Evolutionary conservation across 2,888 invertebrate species (phyloP).

Genomic region (Elegia similella): DNA sequence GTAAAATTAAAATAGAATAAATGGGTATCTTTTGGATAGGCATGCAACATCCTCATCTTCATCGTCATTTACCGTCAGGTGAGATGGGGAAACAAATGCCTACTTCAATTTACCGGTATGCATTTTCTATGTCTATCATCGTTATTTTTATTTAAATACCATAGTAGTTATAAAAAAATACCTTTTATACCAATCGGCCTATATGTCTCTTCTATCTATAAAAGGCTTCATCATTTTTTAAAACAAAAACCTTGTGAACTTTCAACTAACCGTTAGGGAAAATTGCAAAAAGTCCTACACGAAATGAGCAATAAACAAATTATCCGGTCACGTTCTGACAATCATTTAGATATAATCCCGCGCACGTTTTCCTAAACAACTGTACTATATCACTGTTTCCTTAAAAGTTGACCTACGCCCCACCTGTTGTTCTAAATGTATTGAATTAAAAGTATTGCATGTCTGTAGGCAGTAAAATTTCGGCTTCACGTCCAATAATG

Average conservation of each 20-base stretch:
- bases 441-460: slow-evolving; percentile 77
- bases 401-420: slow-evolving; percentile 36
- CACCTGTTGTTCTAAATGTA: slow-evolving; percentile 60
- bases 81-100: no score
- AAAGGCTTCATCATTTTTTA: no score
- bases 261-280: slow-evolving; percentile 28
- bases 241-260: slow-evolving; percentile 12
- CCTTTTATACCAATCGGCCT: no score
- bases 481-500: slow-evolving; percentile 60
- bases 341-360: slow-evolving; percentile 62
- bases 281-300: slow-evolving; percentile 36
- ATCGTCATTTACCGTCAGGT: no score
- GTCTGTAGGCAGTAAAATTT: slow-evolving; percentile 67
- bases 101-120: no score
- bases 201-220: no score
- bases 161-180: no score
- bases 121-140: no score
- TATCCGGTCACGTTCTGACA: slow-evolving; percentile 44
- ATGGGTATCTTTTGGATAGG: no score
- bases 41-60: no score
- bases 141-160: no score
- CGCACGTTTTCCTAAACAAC: slow-evolving; percentile 54
- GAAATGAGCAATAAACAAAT: slow-evolving; percentile 43
- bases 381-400: slow-evolving; percentile 23
- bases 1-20: no score